phyloP scores from a whole-genome alignment of 2,113 vertebrate genomes.

The Chaetura pelagica region DNA sequence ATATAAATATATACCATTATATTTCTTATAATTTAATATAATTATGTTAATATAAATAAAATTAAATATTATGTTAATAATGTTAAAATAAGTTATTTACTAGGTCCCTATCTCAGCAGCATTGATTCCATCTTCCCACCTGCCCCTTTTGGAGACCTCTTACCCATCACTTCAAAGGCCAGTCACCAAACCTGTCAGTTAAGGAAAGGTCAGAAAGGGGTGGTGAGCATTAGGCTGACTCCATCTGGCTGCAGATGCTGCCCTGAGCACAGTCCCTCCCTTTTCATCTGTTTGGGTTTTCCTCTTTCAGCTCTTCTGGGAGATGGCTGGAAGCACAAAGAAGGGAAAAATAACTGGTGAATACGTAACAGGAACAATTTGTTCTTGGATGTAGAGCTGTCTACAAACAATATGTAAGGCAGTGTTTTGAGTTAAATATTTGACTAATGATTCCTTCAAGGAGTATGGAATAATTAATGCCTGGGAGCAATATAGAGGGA shows the following conservation, averaged over 20 bases:
- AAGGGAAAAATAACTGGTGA: neutral
- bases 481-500: neutral
- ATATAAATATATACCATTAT: too few relatives aligned
- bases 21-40: too few relatives aligned
- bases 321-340: constrained; percentile 45
- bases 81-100: neutral
- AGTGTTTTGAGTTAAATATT: neutral
- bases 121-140: neutral
- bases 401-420: neutral
- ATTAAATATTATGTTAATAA: too few relatives aligned
- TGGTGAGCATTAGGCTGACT: neutral
- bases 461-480: neutral
- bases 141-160: constrained; percentile 4
- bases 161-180: constrained; percentile 2
- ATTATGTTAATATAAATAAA: too few relatives aligned
- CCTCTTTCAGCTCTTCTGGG: constrained; percentile 22
- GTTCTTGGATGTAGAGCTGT: constrained; percentile 54
- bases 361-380: constrained; percentile 31
- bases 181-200: constrained; percentile 3
- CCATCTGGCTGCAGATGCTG: constrained; percentile 33
- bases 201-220: constrained; percentile 20
- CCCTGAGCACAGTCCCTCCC: constrained; percentile 8
- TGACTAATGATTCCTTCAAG: neutral
- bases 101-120: neutral
- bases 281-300: neutral